Conservation (phyloP, 64 coral and sea anemone genomes). For the Dendrophyllia cribrosa region DNA sequence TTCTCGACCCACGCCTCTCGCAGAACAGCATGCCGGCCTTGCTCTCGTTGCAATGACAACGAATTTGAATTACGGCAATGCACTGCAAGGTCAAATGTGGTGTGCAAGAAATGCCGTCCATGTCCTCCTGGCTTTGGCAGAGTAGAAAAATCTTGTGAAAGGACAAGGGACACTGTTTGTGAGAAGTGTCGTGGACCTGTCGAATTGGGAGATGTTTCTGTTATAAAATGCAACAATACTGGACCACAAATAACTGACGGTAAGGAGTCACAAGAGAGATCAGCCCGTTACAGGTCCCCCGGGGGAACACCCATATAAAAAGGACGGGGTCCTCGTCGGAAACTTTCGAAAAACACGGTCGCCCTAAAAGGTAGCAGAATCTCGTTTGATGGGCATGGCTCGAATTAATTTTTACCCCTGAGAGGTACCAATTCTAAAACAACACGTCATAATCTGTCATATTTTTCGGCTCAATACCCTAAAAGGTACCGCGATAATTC, state of each 20-base stretch:
- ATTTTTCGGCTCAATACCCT: no score
- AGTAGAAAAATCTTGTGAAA: not conserved
- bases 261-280: no score
- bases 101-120: slow-evolving; percentile 1
- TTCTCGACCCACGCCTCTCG: not conserved
- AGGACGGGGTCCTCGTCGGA: no score
- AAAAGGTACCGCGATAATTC: no score
- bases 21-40: not conserved
- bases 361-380: no score
- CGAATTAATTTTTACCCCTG: no score
- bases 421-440: no score
- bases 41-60: not conserved
- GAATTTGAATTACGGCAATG: not conserved
- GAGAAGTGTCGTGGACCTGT: not conserved
- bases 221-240: not conserved
- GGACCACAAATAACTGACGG: not conserved
- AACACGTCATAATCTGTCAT: no score
- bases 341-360: no score
- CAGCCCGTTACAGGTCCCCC: no score
- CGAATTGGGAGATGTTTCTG: not conserved
- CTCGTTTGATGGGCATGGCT: no score
- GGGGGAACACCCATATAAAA: no score
- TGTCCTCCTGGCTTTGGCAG: not conserved
- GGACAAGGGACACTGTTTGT: slow-evolving; percentile 23
- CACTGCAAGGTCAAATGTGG: not conserved